phyloP scores from a whole-genome alignment of 2,797 vertebrate genomes.

The Chromobotia macracanthus region DNA sequence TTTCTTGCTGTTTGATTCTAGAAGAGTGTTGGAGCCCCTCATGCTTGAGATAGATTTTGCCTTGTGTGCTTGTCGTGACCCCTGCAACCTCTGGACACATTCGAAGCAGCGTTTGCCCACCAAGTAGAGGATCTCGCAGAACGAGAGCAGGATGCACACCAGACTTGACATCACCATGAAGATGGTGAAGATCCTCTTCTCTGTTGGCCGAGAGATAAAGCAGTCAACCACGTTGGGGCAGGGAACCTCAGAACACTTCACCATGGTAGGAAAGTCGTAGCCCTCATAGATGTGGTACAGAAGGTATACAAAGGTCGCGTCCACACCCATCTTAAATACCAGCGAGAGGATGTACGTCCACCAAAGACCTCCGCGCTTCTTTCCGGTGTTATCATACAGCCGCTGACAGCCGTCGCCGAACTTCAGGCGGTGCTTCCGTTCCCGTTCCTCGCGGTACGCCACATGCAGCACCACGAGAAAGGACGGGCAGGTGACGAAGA shows the following conservation, averaged over 20 bases:
- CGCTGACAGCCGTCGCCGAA: slow-evolving; percentile 68
- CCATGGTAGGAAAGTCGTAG: slow-evolving; percentile 83
- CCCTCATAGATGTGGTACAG: slow-evolving; percentile 86
- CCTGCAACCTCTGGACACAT: slow-evolving; percentile 2
- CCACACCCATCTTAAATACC: slow-evolving; percentile 85
- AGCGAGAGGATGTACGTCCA: slow-evolving; percentile 92
- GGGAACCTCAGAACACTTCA: slow-evolving; percentile 84
- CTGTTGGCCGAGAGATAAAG: slow-evolving; percentile 86
- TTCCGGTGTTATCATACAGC: slow-evolving; percentile 82
- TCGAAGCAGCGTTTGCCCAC: slow-evolving; percentile 82
- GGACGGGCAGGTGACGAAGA: slow-evolving; percentile 96
- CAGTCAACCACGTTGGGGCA: slow-evolving; percentile 91
- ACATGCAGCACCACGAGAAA: slow-evolving; percentile 95
- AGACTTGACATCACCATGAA: slow-evolving; percentile 87
- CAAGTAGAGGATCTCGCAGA: slow-evolving; percentile 84
- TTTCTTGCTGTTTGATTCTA: slow-evolving; percentile 60
- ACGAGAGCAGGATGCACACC: slow-evolving; percentile 83
- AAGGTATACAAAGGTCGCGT: slow-evolving; percentile 84
- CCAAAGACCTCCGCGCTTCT: slow-evolving; percentile 92
- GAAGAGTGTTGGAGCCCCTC: slow-evolving; percentile 55
- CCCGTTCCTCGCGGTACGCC: slow-evolving; percentile 86
- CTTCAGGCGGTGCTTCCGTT: slow-evolving; percentile 72
- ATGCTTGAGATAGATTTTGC: slow-evolving; percentile 62
- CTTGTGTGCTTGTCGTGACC: slow-evolving; percentile 51
- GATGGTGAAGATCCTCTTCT: slow-evolving; percentile 90